These are phyloP conservation scores for Parus major DNA, from an alignment of 2,113 vertebrate genomes.

Conservation along the genomic window DNA sequence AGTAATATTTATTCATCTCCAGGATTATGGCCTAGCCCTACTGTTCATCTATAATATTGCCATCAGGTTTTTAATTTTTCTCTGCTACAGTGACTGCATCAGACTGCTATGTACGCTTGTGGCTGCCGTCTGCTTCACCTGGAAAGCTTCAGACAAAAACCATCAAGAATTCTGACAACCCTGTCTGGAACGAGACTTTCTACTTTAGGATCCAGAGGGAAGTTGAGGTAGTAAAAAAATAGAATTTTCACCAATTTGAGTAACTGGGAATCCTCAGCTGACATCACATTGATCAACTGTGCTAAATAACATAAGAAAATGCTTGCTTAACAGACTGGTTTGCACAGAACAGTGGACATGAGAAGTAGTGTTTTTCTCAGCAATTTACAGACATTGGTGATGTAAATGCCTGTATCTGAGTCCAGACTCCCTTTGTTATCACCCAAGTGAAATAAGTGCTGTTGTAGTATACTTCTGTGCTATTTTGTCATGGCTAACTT, in stretches of 20 bases:
- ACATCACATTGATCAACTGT: background rate
- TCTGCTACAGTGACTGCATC: conserved; percentile 71
- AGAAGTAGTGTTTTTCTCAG: background rate
- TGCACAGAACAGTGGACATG: background rate
- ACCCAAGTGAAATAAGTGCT: background rate
- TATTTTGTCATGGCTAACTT: background rate
- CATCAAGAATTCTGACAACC: conserved; percentile 74
- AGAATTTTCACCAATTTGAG: background rate
- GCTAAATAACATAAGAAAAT: background rate
- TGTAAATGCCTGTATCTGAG: background rate
- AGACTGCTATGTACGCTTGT: conserved; percentile 83
- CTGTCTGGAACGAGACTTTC: conserved; percentile 87
- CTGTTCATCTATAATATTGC: background rate
- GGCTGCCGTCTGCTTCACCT: conserved; percentile 79
- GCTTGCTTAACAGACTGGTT: background rate
- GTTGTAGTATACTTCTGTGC: background rate
- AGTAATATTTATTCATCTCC: background rate
- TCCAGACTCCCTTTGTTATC: background rate
- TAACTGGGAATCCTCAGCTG: background rate
- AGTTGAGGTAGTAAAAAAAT: conserved; percentile 77
- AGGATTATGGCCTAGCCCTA: background rate
- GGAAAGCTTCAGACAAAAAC: conserved; percentile 74
- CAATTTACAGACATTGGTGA: background rate
- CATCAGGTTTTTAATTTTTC: background rate
- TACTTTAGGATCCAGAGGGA: conserved; percentile 79